Conservation (phyloP, 2,113 vertebrate species). For the Prinia subflava region DNA sequence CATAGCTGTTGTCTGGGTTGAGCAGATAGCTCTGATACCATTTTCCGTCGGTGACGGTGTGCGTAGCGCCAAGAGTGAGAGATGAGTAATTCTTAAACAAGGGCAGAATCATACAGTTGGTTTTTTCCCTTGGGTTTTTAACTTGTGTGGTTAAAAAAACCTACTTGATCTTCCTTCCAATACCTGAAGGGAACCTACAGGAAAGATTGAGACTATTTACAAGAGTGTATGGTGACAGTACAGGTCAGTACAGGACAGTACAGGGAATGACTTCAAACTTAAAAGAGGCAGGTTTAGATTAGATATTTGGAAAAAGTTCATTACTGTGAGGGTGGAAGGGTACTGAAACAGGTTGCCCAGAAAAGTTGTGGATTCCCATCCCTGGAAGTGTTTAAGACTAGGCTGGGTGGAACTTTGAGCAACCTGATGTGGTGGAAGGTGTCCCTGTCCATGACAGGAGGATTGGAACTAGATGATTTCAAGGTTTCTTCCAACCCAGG, state of each 20-base stretch:
- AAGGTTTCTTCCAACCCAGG: background rate
- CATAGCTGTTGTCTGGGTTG: background rate
- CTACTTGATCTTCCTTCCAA: background rate
- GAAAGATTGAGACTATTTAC: background rate
- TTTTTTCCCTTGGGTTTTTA: background rate
- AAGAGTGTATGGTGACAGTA: background rate
- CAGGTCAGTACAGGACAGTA: no score
- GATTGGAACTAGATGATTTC: background rate
- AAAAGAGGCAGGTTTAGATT: background rate
- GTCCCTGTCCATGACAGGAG: background rate
- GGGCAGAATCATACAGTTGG: background rate
- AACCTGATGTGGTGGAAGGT: background rate
- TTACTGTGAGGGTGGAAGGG: background rate
- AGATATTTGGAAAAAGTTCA: background rate
- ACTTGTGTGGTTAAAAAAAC: background rate
- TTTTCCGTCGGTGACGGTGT: accelerated
- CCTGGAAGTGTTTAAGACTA: background rate
- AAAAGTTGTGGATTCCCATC: background rate
- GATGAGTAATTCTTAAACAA: background rate
- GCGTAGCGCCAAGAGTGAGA: background rate
- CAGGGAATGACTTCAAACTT: background rate
- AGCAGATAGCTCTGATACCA: background rate
- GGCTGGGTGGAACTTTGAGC: background rate
- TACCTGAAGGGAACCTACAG: background rate
- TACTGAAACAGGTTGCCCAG: background rate